Percentiles rank a stretch among this genome's conserved stretches.
These are phyloP conservation scores for Dasypus novemcinctus DNA, from an alignment of 2,113 vertebrate species.

Conservation along the genomic window DNA sequence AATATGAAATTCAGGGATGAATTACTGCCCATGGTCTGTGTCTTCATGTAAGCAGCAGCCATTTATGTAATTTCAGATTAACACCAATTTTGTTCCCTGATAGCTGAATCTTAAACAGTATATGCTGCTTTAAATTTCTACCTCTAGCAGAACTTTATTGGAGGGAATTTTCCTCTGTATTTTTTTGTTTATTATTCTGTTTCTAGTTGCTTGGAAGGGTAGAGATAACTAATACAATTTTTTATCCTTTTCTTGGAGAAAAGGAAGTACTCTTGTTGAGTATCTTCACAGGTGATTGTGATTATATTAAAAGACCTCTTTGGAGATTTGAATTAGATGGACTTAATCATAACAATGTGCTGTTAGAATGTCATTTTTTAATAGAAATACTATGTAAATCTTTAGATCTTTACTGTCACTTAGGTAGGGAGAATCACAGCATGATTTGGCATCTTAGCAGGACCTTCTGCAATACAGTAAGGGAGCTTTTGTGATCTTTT, in stretches of 20 bases:
- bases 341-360: conserved; percentile 55
- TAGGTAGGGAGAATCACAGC: background rate
- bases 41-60: conserved; percentile 58
- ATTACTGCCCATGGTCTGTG: conserved; percentile 57
- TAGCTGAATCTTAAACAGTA: conserved; percentile 59
- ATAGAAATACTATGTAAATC: conserved; percentile 8
- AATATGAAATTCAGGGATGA: conserved; percentile 69
- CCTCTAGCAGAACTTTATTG: conserved; percentile 67
- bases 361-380: background rate
- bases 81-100: background rate
- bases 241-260: conserved; percentile 68
- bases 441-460: background rate
- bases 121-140: conserved; percentile 74
- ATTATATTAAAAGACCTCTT: conserved; percentile 54
- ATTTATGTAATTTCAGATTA: conserved; percentile 45
- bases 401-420: background rate
- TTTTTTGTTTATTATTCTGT: conserved; percentile 38
- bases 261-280: conserved; percentile 30
- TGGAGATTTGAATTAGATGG: conserved; percentile 37
- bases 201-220: conserved; percentile 43
- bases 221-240: conserved; percentile 36
- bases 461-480: background rate
- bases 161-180: conserved; percentile 53
- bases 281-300: conserved; percentile 58
- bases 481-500: background rate